Conservation (phyloP, 2,113 vertebrate species). For the Ailurus styani region DNA sequence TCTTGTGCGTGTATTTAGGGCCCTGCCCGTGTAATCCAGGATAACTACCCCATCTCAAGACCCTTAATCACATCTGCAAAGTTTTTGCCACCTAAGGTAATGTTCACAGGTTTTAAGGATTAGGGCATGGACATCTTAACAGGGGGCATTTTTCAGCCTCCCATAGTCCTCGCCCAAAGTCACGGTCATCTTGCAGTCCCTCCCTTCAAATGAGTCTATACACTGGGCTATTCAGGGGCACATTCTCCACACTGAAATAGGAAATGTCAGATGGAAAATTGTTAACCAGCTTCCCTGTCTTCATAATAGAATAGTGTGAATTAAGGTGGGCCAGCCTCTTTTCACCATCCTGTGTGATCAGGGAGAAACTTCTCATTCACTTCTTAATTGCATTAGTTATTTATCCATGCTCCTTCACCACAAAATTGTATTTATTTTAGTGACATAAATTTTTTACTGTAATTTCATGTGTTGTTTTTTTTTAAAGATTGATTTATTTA, state of each 20-base stretch:
- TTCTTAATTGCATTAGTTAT: not conserved
- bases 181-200: not conserved
- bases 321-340: not conserved
- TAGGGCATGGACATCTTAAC: not conserved
- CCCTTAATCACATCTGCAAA: not conserved
- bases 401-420: not conserved
- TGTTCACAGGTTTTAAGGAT: not conserved
- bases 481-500: too few relatives aligned
- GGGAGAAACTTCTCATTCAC: not conserved
- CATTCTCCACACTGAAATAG: not conserved
- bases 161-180: not conserved
- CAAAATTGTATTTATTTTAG: not conserved
- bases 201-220: not conserved
- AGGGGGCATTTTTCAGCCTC: not conserved
- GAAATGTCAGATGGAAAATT: not conserved
- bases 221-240: not conserved
- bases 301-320: not conserved
- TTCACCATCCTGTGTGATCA: not conserved
- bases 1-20: not conserved
- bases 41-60: not conserved
- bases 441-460: not conserved
- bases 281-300: not conserved
- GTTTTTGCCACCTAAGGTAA: not conserved
- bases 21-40: not conserved
- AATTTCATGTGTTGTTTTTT: not conserved